Base-by-base conservation (phyloP, 2,888 invertebrate genomes). In the Charanyca ferruginea region DNA sequence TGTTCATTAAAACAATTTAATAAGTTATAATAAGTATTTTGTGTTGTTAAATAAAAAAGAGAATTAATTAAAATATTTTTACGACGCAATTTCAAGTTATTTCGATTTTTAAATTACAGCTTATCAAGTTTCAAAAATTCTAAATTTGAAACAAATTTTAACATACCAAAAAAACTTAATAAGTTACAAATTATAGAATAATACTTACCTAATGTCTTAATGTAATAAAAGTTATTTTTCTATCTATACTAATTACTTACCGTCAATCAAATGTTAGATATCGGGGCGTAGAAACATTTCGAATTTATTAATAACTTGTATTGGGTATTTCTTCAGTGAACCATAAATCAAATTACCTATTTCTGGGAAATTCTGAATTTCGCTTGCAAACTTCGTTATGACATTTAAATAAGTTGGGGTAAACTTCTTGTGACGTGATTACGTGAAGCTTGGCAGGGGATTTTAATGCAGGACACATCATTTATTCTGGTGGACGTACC, bases 51-150 rank as follows among this genome's bases (percentile, higher is more conserved):
- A 58, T 55, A 13, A 18, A 58, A 54, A 53, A 41, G 20, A 13
- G 4, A 35, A 38, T 53, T 28, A 1, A 18, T 13, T n/a, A 62
- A 1, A 9, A 32, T 16, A 38, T 51, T 22, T 55, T 49, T 23
- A 18, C 6, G 22, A n/a, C 1, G 11, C 0, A 8, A 38, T 42
- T 38, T 28, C 5, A 51, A 28, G 41, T 8, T 22, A 11, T 23
- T 76, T 78, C 75, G 28, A 73, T 61, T 57, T 76, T 76, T 25
- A 49, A 78, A 75, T 59, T 13, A n/a, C n/a, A 38, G 28, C 9
- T 28, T 41, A 35, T n/a, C 18, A 47, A 25, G 41, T 55, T 53
- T 23, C 16, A 13, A 6, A n/a, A 45, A 49, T 77, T 74, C 72
- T 2, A 52, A 60, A 60, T 74, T 74, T 22, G 13, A 77, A 77